Evolutionary conservation across 2,888 invertebrate genomes (phyloP).

Genomic region (Seira sanloemensis): DNA sequence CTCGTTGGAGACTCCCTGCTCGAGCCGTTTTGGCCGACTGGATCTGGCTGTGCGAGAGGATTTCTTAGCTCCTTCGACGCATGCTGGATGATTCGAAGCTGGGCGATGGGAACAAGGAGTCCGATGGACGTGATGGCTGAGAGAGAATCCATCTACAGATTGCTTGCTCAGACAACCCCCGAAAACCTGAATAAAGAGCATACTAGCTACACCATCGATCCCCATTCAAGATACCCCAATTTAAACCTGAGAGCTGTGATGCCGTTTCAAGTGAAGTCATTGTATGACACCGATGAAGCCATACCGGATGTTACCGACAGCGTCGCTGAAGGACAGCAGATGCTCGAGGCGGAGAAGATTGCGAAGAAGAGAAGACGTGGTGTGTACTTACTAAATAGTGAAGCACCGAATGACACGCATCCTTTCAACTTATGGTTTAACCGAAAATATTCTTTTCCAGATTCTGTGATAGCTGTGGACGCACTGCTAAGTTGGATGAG

Average conservation of each 20-base stretch:
- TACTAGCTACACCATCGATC: constrained; percentile 90
- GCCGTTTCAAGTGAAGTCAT: constrained; percentile 82
- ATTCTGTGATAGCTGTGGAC: constrained; percentile 83
- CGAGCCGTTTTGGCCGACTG: constrained; percentile 77
- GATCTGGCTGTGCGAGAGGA: constrained; percentile 97
- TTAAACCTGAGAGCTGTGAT: constrained; percentile 85
- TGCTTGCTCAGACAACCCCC: constrained; percentile 95
- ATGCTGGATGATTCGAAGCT: constrained; percentile 94
- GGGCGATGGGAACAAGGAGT: constrained; percentile 83
- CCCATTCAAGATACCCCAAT: constrained; percentile 89
- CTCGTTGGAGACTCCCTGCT: constrained; percentile 97
- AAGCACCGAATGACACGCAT: background rate
- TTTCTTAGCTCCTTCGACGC: constrained; percentile 93
- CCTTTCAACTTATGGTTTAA: background rate
- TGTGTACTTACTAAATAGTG: constrained; percentile 74
- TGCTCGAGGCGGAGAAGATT: constrained; percentile 78
- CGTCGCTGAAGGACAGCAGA: constrained; percentile 74
- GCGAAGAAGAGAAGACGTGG: constrained; percentile 83
- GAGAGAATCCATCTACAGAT: constrained; percentile 93
- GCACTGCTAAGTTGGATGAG: constrained; percentile 87
- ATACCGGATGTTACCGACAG: constrained; percentile 75
- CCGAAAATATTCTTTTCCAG: constrained; percentile 44
- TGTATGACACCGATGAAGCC: constrained; percentile 83
- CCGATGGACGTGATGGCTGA: constrained; percentile 93
- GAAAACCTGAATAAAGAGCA: constrained; percentile 95